Evolutionary conservation across 2,797 vertebrate genomes (phyloP).

Genomic region (Orientallactaga sibirica): DNA sequence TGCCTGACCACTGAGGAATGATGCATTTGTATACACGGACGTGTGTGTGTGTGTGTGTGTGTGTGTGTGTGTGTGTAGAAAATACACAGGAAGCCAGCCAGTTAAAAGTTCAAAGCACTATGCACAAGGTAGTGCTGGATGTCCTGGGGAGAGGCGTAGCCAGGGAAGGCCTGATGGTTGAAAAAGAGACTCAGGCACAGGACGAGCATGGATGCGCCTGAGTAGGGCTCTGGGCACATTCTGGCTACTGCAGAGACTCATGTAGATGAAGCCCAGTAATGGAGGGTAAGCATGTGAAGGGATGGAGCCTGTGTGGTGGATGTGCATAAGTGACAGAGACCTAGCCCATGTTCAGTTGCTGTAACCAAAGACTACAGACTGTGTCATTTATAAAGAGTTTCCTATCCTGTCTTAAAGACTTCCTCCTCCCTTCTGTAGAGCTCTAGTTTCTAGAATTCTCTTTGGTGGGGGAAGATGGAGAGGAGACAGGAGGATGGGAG

Average conservation of each 20-base stretch:
- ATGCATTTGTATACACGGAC: too few relatives aligned
- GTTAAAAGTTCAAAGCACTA: not conserved
- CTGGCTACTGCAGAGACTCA: too few relatives aligned
- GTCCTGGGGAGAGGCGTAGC: too few relatives aligned
- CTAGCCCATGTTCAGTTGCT: not conserved
- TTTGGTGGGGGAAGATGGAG: not conserved
- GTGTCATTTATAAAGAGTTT: not conserved
- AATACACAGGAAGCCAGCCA: fast-evolving
- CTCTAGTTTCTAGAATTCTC: not conserved
- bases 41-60: too few relatives aligned
- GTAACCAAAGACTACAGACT: too few relatives aligned
- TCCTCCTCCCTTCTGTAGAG: too few relatives aligned
- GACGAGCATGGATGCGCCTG: fast-evolving
- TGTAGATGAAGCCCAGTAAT: not conserved
- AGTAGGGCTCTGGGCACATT: fast-evolving
- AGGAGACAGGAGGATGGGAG: not conserved
- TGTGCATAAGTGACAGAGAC: fast-evolving
- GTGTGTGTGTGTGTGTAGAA: not conserved
- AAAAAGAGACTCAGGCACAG: not conserved
- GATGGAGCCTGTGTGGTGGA: not conserved
- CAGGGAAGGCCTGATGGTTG: not conserved
- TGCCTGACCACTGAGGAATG: fast-evolving
- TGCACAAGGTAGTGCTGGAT: fast-evolving
- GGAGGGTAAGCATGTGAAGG: too few relatives aligned
- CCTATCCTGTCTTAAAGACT: not conserved